Base-by-base conservation (phyloP, 2,113 vertebrate genomes). In the Synchiropus splendidus region DNA sequence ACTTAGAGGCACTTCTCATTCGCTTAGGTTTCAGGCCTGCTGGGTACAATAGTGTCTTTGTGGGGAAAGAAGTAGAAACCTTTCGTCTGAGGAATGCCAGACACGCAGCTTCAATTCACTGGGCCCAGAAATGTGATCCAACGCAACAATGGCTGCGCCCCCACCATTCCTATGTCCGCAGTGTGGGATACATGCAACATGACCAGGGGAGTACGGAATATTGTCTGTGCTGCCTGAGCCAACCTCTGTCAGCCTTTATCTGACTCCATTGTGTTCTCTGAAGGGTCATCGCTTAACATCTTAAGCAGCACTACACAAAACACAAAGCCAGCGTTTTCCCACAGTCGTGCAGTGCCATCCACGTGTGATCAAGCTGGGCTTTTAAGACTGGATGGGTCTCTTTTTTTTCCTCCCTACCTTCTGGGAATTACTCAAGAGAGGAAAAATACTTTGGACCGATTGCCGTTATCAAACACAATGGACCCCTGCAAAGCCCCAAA, bases 11-110 rank as follows among this genome's bases (percentile, higher is more conserved):
- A 35, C 63, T 75, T 53, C 54, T 47, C 61, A 54, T 54, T 63
- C 52, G 34, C 49, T 1, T 34, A 51, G 43, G 52, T 54, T 57
- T 52, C 16, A 32, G 44, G 65, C 41, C 39, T 39, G 45, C 17
- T 11, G 36, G 50, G 53, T 46, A 84, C 80, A 86, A 83, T 70
- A 16, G 68, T 49, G 39, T 60, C 82, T 82, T 85, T 86, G 80
- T 85, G 16, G 43, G 42, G 58, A 37, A 74, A 48, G 54, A 76
- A 69, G 75, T 59, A 59, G 45, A 57, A 84, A 80, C 81, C 80
- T 75, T 82, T 65, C 73, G 58, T 69, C 62, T 44, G 55, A 77
- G 80, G 81, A 86, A 87, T 85, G 78, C 58, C 45, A 76, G 71
- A 76, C 74, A 86, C 74, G 84, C 64, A 16, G 67, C 72, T 81